Conservation (phyloP, 2,888 invertebrate species). For the Theristus sp. region DNA sequence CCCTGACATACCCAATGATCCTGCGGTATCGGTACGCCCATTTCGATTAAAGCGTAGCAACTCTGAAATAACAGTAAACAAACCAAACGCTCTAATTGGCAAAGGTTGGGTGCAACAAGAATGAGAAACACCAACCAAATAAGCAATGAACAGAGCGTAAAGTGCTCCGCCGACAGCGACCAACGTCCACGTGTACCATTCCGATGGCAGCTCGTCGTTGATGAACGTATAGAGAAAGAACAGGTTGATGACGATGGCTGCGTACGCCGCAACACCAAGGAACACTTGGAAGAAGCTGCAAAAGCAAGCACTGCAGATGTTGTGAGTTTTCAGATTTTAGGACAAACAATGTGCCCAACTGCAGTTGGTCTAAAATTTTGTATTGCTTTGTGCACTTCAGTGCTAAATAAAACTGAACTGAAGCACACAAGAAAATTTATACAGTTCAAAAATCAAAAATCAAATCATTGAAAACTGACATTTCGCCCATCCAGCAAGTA, state of each 20-base stretch:
- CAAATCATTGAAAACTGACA: not conserved
- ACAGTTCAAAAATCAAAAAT: not conserved
- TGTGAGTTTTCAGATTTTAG: not conserved
- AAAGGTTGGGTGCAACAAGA: not conserved
- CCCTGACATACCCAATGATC: no score
- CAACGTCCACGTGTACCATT: constrained; percentile 34
- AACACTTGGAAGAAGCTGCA: constrained; percentile 49
- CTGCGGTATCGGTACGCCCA: no score
- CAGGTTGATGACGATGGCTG: constrained; percentile 58
- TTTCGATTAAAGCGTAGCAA: no score
- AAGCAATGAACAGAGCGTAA: constrained; percentile 53
- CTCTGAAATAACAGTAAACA: no score
- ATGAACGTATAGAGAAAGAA: constrained; percentile 50
- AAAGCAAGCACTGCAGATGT: constrained; percentile 18
- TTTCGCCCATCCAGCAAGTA: no score
- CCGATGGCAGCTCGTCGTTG: constrained; percentile 21
- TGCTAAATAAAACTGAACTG: not conserved
- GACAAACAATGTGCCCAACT: not conserved
- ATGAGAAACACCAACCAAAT: constrained; percentile 43
- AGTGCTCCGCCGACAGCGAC: constrained; percentile 42
- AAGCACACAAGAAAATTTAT: not conserved
- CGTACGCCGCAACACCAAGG: constrained; percentile 45
- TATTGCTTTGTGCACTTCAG: not conserved
- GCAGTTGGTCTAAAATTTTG: not conserved
- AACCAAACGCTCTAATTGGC: no score